phyloP scores from a whole-genome alignment of 2,888 invertebrate genomes.

The Odontomyia ornata region DNA sequence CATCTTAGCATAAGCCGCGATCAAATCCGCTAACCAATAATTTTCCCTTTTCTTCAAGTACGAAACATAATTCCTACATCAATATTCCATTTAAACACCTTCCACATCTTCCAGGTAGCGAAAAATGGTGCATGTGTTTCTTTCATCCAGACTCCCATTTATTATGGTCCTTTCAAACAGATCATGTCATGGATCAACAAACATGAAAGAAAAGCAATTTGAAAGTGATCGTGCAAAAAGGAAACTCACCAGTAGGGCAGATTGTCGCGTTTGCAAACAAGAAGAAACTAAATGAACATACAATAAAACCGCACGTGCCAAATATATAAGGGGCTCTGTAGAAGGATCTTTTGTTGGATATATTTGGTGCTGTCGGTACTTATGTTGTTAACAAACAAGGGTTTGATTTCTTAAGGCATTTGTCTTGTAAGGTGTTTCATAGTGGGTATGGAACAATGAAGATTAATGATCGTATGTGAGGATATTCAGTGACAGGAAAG shows the following conservation, averaged over 20 bases:
- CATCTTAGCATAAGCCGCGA: too few species aligned
- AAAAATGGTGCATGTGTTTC: background rate
- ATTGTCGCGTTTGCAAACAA: conserved; percentile 17
- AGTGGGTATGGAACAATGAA: too few species aligned
- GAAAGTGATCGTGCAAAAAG: conserved; percentile 7
- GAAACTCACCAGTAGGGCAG: background rate
- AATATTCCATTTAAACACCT: background rate
- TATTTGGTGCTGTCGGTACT: background rate
- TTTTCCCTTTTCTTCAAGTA: background rate
- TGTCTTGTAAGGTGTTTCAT: background rate
- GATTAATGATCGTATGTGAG: too few species aligned
- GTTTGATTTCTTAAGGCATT: background rate
- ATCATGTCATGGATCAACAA: background rate
- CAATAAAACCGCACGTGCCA: conserved; percentile 31
- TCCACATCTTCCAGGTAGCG: background rate
- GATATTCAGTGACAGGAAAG: too few species aligned
- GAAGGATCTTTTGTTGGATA: background rate
- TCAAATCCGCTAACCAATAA: background rate
- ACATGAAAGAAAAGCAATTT: background rate
- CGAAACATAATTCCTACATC: background rate
- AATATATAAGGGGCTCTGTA: background rate
- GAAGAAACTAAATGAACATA: conserved; percentile 13
- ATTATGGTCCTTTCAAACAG: background rate
- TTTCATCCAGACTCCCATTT: background rate
- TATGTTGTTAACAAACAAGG: background rate